Percentiles rank a stretch among this genome's conserved stretches.
These are phyloP conservation scores for Noctua janthina DNA, from an alignment of 2,888 invertebrate species.

Conservation along the genomic window DNA sequence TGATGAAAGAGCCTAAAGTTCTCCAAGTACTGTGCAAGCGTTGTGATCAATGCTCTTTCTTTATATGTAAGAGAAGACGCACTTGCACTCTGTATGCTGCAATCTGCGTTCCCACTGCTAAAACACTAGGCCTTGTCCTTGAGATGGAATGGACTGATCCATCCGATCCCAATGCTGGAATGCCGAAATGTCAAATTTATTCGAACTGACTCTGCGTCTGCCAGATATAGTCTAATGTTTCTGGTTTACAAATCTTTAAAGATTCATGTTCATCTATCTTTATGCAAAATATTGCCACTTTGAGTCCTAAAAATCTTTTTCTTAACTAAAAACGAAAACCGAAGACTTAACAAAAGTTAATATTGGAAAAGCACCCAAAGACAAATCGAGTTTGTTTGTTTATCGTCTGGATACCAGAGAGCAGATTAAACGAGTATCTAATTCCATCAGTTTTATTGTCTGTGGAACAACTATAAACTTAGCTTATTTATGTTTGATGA, in stretches of 20 bases:
- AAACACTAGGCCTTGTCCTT: neutral
- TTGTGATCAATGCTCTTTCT: neutral
- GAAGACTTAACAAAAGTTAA: conserved; percentile 24
- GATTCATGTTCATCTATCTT: neutral
- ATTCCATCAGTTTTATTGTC: conserved; percentile 67
- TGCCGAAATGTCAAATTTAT: neutral
- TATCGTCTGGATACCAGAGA: conserved; percentile 60
- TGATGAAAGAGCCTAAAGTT: neutral
- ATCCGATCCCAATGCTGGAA: neutral
- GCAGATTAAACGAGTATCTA: conserved; percentile 58
- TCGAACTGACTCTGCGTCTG: neutral
- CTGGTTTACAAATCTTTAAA: neutral
- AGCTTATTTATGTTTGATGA: conserved; percentile 60
- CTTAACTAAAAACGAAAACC: conserved; percentile 13
- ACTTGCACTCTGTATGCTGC: neutral
- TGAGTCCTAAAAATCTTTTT: neutral
- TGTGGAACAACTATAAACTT: conserved; percentile 55
- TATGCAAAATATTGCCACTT: neutral
- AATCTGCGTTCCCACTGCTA: neutral
- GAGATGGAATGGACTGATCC: neutral
- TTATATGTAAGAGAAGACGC: neutral
- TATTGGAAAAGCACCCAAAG: conserved; percentile 44
- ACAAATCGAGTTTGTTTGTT: conserved; percentile 59
- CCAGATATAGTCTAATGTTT: neutral
- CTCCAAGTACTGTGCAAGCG: neutral